Percentiles rank a stretch among this genome's conserved stretches.
These are phyloP conservation scores for Clarias batrachus DNA, from an alignment of 2,113 vertebrate genomes.

Conservation along the genomic window DNA sequence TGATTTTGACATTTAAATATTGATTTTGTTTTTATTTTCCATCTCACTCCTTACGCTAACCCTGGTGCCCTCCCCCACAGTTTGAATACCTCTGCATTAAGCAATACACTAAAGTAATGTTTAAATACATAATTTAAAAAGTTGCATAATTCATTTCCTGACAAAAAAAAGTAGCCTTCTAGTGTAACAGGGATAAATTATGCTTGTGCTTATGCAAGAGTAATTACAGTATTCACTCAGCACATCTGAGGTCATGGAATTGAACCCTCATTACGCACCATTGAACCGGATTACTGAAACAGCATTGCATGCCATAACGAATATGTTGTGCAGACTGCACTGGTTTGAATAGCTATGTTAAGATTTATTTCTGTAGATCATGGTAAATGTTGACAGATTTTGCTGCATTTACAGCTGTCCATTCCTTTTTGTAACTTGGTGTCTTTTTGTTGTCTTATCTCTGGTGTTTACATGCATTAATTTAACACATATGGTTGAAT, in stretches of 20 bases:
- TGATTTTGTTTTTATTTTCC: not conserved
- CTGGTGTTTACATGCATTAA: slow-evolving; percentile 40
- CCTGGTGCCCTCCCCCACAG: not conserved
- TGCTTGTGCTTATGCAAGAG: not conserved
- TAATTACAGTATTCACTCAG: slow-evolving; percentile 32
- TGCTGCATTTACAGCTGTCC: not conserved
- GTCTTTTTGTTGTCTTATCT: not conserved
- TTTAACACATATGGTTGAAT: slow-evolving; percentile 46
- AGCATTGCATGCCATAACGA: not conserved
- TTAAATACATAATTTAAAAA: slow-evolving; percentile 16
- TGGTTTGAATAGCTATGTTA: not conserved
- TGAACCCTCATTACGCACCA: slow-evolving; percentile 20
- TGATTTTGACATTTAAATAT: not conserved
- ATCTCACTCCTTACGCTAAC: not conserved
- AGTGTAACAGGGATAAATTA: not conserved
- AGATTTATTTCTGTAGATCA: not conserved
- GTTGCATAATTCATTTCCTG: not conserved
- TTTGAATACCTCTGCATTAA: not conserved
- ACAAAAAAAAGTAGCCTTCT: not conserved
- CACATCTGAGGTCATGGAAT: slow-evolving; percentile 23
- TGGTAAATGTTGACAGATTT: slow-evolving; percentile 10
- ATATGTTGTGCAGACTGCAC: not conserved
- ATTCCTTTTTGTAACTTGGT: not conserved
- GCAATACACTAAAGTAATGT: slow-evolving; percentile 8
- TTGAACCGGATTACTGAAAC: slow-evolving; percentile 18